Conservation (phyloP, 2,797 vertebrate genomes). For the Cirrhinus mrigala region DNA sequence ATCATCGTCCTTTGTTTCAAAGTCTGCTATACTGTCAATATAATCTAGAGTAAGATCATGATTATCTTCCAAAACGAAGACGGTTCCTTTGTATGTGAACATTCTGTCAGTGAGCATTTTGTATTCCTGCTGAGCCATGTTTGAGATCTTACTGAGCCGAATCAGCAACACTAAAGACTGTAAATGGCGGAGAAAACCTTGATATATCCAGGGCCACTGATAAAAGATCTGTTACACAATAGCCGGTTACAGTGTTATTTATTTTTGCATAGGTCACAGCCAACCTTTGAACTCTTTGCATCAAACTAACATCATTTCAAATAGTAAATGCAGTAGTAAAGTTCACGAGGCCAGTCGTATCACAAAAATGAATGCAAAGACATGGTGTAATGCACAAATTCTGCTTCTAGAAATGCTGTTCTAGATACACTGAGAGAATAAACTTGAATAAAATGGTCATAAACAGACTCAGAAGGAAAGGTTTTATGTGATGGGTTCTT, state of each 20-base stretch:
- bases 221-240: neutral
- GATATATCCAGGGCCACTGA: neutral
- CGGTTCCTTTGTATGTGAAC: constrained; percentile 42
- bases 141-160: neutral
- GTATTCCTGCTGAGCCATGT: constrained; percentile 57
- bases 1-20: constrained; percentile 59
- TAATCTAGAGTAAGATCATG: constrained; percentile 7
- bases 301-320: neutral
- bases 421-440: neutral
- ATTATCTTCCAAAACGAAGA: neutral
- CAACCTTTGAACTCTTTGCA: neutral
- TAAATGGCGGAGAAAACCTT: neutral
- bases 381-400: neutral
- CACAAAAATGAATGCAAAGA: neutral
- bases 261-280: neutral
- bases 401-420: neutral
- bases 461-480: neutral
- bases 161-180: neutral
- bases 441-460: neutral
- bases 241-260: neutral
- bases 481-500: neutral
- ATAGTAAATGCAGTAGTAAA: neutral
- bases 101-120: constrained; percentile 56
- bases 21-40: constrained; percentile 53
- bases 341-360: neutral